Base-by-base conservation (phyloP, 2,797 vertebrate species). In the Caiman crocodilus region DNA sequence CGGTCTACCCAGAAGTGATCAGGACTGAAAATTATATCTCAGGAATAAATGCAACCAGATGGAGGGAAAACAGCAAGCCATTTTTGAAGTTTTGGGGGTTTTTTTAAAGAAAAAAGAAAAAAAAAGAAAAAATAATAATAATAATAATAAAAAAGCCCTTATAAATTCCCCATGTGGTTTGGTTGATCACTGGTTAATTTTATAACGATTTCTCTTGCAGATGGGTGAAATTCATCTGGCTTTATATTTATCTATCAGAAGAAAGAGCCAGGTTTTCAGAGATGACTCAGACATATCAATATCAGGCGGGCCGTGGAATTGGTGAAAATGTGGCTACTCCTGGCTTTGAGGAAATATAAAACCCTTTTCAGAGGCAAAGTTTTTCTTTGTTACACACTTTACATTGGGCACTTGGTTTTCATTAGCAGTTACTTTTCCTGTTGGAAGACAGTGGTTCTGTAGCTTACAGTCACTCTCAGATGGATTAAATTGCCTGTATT, bases 11-110 rank as follows among this genome's bases (percentile, higher is more conserved):
- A 98, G 97, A 97, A 98, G 96, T 97, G 97, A 98, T 97, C 97
- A 96, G 96, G 93, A 92, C 91, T 76, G 84, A 97, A 98, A 98
- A 98, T 98, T 98, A 95, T 97, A 97, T 97, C 97, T 97, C 95
- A 94, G 94, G 81, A 89, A 97, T 98, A 98, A 98, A 96, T 95
- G 96, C 96, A 98, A 98, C 98, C 98, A 98, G 97, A 98, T 98
- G 98, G 96, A 93, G 55, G 89, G 79, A 97, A 94, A 97, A 96
- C 87, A 97, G 96, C 90, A 95, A 92, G 89, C 30, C 89, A 59
- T 96, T 97, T 95, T 50, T 50, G 42, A 50, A 50, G 42, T 50
- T 9, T 50, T 50, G 42, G 42, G 42, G 3, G 10, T 50, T 50
- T 50, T 50, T 50, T 50, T 50, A 50, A 50, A 50, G 2, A 10